Base-by-base conservation (phyloP, 2,888 invertebrate genomes). In the Polyploca ridens region DNA sequence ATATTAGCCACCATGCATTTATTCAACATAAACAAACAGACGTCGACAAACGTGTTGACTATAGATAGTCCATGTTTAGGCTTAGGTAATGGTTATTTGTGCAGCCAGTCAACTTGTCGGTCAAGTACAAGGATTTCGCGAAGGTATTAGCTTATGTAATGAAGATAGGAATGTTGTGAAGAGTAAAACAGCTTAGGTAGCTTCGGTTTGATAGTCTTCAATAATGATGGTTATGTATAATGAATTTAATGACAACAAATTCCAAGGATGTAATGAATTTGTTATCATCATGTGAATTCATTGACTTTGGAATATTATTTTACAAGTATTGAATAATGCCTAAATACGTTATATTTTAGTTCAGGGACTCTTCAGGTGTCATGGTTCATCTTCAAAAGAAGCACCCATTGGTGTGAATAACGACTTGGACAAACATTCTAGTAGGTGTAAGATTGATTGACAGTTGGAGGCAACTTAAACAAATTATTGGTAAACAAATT, bases 11-110 rank as follows among this genome's bases (percentile, higher is more conserved):
- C 54, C 19, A 54, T 54, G 19, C 54, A 54, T 54, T 54, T 54
- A 54, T 54, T 19, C 19, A 54, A 54, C 54, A 19, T 10, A 16
- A 49, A 49, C 49, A 54, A 54, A 54, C 19, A 54, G 54, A 54
- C 54, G 54, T 54, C 19, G 10, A 54, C 10, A 54, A 54, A 54
- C 54, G 54, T 54, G 54, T 54, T 54, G 54, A 10, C 16, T 54
- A 54, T 19, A 54, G 16, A 54, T 19, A 19, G 54, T 19, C 54
- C 19, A 19, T 54, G 54, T 54, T 54, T 54, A 19, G 54, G 54
- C n/a, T 54, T 54, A n/a, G n/a, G 19, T 54, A 54, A 54, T 54
- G 54, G 54, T 1, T 54, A 54, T 19, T 54, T 54, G 16, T 16
- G 49, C 49, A 35, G 35, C 35, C 35, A 46, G n/a, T 54, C 54